phyloP scores from a whole-genome alignment of 2,113 vertebrate species.

The Cinclus mexicanus region DNA sequence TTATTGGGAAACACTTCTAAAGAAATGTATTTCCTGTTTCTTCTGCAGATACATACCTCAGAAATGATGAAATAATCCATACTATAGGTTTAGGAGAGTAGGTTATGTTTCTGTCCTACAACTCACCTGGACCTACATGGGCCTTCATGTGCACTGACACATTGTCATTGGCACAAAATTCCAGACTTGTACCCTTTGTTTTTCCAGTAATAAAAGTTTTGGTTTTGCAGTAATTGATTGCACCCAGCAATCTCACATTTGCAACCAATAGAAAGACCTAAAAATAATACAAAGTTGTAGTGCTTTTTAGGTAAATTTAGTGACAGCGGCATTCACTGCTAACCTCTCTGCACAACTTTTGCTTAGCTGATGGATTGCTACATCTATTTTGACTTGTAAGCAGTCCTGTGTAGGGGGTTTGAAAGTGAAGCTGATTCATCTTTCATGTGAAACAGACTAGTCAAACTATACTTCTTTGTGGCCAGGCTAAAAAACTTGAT shows the following conservation, averaged over 20 bases:
- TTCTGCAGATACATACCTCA: not conserved
- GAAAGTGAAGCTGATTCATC: not conserved
- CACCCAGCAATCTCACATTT: not conserved
- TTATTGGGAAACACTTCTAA: not conserved
- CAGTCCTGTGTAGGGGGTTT: not conserved
- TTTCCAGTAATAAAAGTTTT: not conserved
- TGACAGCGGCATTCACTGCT: not conserved
- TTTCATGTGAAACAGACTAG: not conserved
- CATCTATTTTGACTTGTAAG: not conserved
- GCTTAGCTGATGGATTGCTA: not conserved
- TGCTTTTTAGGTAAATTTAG: not conserved
- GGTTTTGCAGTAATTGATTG: not conserved
- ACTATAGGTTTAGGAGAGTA: not conserved
- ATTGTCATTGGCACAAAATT: not conserved
- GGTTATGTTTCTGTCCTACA: not conserved
- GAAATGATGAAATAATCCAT: not conserved
- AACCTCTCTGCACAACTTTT: not conserved
- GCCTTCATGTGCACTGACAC: not conserved
- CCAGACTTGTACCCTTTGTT: not conserved
- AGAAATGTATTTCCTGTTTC: not conserved
- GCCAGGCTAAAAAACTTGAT: not conserved
- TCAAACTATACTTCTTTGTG: not conserved
- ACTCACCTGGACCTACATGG: not conserved
- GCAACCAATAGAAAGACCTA: not conserved
- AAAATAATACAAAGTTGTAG: not conserved